These are phyloP conservation scores for Danio aesculapii DNA, from an alignment of 2,797 vertebrate genomes.

Conservation along the genomic window DNA sequence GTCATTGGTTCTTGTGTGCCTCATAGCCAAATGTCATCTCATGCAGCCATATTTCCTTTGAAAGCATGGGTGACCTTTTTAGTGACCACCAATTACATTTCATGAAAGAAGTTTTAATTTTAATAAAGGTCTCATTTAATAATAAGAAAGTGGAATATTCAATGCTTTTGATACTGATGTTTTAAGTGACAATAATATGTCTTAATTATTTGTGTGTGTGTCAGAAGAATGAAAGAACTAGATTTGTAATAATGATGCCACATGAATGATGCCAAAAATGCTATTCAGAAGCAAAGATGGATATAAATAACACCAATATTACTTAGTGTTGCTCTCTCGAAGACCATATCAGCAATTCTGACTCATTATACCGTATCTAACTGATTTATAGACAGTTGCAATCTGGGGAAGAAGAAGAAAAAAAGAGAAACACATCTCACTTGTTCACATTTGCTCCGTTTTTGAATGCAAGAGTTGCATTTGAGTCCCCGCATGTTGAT, in stretches of 20 bases:
- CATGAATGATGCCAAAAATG: neutral
- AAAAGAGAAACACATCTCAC: conserved; percentile 18
- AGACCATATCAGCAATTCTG: conserved; percentile 19
- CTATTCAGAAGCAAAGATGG: neutral
- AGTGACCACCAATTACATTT: neutral
- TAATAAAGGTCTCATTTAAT: neutral
- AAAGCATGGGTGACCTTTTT: neutral
- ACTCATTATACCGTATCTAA: conserved; percentile 41
- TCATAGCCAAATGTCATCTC: conserved; percentile 4
- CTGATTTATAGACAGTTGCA: conserved; percentile 32
- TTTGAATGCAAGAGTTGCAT: conserved; percentile 22
- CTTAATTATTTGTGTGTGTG: neutral
- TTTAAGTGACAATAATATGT: neutral
- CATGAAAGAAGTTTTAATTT: neutral
- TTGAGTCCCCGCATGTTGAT: neutral
- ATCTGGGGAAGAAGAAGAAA: neutral
- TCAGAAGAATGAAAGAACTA: neutral
- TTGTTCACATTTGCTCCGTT: conserved; percentile 13
- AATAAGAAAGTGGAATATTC: neutral
- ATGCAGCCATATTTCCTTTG: neutral
- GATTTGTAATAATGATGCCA: neutral
- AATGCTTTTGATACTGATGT: neutral
- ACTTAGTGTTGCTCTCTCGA: neutral
- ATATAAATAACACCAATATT: neutral
- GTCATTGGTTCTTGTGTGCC: neutral